These are phyloP conservation scores for Ceratina japonica DNA, from an alignment of 1,140 invertebrate species.

Conservation along the genomic window DNA sequence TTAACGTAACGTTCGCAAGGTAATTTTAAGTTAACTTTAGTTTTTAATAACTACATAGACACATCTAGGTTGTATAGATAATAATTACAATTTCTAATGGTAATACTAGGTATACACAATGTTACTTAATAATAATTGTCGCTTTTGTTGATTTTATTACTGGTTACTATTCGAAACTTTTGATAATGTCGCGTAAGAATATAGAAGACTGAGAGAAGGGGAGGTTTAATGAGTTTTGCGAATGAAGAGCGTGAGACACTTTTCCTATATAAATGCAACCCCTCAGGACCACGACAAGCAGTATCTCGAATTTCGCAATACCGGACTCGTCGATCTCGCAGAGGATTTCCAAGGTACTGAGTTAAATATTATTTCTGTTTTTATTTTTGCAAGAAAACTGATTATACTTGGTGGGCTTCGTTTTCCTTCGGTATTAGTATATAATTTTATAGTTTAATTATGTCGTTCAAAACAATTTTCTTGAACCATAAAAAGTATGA, in stretches of 20 bases:
- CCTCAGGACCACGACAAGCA: background rate
- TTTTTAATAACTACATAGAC: conserved; percentile 4
- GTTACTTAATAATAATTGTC: conserved; percentile 25
- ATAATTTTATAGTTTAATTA: background rate
- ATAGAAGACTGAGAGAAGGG: background rate
- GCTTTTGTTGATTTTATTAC: conserved; percentile 8
- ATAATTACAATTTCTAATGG: conserved; percentile 11
- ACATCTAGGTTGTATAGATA: background rate
- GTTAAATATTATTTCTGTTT: no score
- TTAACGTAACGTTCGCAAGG: background rate
- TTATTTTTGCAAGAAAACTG: no score
- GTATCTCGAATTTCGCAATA: conserved; percentile 6
- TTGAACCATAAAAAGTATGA: background rate
- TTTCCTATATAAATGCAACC: conserved; percentile 33
- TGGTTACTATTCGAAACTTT: conserved; percentile 12
- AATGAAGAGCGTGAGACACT: conserved; percentile 1
- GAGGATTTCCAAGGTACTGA: no score
- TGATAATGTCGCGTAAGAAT: conserved; percentile 11
- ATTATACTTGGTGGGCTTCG: no score
- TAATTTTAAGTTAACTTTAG: background rate
- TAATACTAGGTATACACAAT: background rate
- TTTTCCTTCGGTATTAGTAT: no score
- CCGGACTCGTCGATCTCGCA: background rate
- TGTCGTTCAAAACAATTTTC: background rate
- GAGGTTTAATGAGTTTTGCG: conserved; percentile 6